A percentile compares a stretch with the other conserved stretches of the same genome.
Conservation (phyloP, 2,888 invertebrate genomes). For the Plagodis dolabraria region DNA sequence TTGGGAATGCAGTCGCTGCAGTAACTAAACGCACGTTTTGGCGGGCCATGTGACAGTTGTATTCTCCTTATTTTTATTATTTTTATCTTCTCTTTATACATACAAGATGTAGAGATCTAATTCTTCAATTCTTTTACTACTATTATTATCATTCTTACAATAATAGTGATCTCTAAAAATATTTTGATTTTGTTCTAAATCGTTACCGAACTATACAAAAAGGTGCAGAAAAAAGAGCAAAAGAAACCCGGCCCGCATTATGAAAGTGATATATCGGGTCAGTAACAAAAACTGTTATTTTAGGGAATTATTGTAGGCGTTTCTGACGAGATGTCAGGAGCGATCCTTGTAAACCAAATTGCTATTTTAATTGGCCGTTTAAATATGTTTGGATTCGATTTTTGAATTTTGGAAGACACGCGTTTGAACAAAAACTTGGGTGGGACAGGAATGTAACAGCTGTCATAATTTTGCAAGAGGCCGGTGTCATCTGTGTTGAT, state of each 20-base stretch:
- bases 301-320: slow-evolving; percentile 62
- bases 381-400: slow-evolving; percentile 67
- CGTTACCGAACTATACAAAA: slow-evolving; percentile 20
- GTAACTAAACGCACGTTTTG: slow-evolving; percentile 45
- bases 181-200: slow-evolving; percentile 29
- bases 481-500: slow-evolving; percentile 32
- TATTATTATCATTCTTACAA: background rate
- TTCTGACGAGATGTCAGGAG: slow-evolving; percentile 54
- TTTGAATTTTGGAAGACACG: slow-evolving; percentile 45
- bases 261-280: slow-evolving; percentile 36
- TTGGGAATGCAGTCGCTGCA: slow-evolving; percentile 46
- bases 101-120: too few relatives aligned
- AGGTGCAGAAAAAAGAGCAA: slow-evolving; percentile 31
- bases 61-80: too few relatives aligned
- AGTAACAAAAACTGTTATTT: slow-evolving; percentile 64
- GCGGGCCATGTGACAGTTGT: slow-evolving; percentile 50
- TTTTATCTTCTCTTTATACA: background rate
- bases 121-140: too few relatives aligned
- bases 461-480: slow-evolving; percentile 40
- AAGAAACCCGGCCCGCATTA: slow-evolving; percentile 30
- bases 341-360: slow-evolving; percentile 57
- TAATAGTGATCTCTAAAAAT: slow-evolving; percentile 9
- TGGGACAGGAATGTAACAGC: slow-evolving; percentile 30
- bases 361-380: slow-evolving; percentile 72
- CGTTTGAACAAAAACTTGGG: slow-evolving; percentile 42